These are phyloP conservation scores for Melipona quadrifasciata DNA, from an alignment of 1,140 invertebrate genomes.

Conservation along the genomic window DNA sequence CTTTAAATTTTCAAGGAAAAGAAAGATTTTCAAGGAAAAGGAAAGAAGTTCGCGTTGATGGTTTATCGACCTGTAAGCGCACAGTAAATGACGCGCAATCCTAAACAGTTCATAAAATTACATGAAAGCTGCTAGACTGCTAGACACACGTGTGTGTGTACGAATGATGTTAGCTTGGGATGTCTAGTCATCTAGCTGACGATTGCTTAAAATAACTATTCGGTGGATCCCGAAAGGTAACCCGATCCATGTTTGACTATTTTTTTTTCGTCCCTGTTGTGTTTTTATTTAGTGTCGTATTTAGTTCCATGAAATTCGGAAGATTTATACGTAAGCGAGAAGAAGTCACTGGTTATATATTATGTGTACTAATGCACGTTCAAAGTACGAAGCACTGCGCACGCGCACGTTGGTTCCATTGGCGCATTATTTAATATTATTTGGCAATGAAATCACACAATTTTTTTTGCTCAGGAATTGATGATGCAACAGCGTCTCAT, in stretches of 20 bases:
- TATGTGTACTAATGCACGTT: neutral
- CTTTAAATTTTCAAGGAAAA: neutral
- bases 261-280: neutral
- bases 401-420: neutral
- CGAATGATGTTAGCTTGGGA: neutral
- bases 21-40: neutral
- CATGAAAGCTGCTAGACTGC: neutral
- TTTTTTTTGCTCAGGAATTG: neutral
- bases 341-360: neutral
- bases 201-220: slow-evolving; percentile 37
- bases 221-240: slow-evolving; percentile 20
- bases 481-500: neutral
- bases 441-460: neutral
- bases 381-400: neutral
- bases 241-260: slow-evolving; percentile 13
- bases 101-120: neutral
- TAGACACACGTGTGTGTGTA: neutral
- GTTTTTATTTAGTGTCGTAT: neutral
- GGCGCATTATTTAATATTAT: neutral
- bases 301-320: neutral
- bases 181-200: slow-evolving; percentile 4
- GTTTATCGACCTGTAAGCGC: neutral
- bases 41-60: neutral
- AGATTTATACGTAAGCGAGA: neutral
- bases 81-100: neutral